Evolutionary conservation across 2,888 invertebrate species (phyloP).

Genomic region (Nineta flava): DNA sequence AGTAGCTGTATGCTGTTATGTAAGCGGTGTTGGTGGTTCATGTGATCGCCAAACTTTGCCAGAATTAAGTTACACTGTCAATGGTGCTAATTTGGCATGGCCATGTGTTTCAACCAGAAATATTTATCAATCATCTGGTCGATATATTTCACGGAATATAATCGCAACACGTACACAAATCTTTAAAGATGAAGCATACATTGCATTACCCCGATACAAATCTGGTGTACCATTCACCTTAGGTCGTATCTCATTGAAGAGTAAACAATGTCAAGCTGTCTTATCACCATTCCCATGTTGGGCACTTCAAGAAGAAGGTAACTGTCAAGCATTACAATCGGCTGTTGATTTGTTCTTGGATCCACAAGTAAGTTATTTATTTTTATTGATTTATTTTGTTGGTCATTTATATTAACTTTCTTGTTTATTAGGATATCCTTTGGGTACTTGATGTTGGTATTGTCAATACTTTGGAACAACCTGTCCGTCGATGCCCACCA

Average conservation of each 20-base stretch:
- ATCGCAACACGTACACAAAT: constrained; percentile 43
- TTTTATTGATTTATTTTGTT: too few relatives aligned
- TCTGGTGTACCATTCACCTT: constrained; percentile 50
- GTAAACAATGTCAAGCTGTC: constrained; percentile 29
- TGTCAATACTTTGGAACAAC: constrained; percentile 46
- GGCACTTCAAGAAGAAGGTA: constrained; percentile 45
- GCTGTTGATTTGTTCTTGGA: constrained; percentile 50
- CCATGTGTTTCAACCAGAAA: constrained; percentile 34
- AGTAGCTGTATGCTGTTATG: too few relatives aligned
- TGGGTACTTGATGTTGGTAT: constrained; percentile 61
- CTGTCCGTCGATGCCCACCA: constrained; percentile 47
- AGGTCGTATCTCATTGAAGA: constrained; percentile 34
- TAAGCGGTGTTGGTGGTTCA: not conserved
- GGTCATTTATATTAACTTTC: too few relatives aligned
- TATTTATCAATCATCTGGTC: constrained; percentile 38
- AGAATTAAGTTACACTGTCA: constrained; percentile 24
- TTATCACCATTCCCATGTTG: constrained; percentile 46
- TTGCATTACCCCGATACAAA: constrained; percentile 35
- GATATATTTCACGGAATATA: constrained; percentile 37
- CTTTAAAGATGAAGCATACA: constrained; percentile 33
- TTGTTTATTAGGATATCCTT: constrained; percentile 36
- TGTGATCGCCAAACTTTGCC: constrained; percentile 16
- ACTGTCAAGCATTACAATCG: constrained; percentile 47
- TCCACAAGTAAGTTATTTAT: constrained; percentile 1
- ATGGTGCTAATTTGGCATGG: constrained; percentile 30